A percentile compares a stretch with the other conserved stretches of the same genome.
Conservation (phyloP, 2,888 invertebrate genomes). For the Monoplex corrugatus region DNA sequence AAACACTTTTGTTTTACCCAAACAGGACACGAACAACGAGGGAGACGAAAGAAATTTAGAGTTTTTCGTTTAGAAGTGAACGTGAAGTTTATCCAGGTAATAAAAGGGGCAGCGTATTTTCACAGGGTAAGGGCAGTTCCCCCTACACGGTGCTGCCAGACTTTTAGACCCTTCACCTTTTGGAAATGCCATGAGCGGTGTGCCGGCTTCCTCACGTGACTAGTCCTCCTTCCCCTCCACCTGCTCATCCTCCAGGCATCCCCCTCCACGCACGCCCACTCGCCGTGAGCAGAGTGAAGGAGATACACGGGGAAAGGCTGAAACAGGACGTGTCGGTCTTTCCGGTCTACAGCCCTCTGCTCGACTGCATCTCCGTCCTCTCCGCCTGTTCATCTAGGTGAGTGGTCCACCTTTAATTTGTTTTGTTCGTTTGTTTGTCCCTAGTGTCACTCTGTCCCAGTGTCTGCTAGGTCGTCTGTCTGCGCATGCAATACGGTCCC, state of each 20-base stretch:
- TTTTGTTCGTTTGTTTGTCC: not conserved
- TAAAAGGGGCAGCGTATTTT: no score
- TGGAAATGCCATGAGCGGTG: constrained; percentile 24
- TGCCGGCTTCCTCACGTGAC: constrained; percentile 34
- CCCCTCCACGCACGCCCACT: constrained; percentile 21
- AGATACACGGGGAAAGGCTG: not conserved
- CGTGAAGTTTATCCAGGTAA: no score
- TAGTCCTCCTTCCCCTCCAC: not conserved
- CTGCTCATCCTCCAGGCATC: not conserved
- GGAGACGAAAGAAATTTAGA: no score
- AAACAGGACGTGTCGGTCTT: not conserved
- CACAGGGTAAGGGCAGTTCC: no score
- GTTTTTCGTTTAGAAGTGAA: no score
- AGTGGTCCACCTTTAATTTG: not conserved
- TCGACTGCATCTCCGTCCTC: not conserved
- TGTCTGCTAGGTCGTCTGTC: not conserved
- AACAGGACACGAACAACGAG: no score
- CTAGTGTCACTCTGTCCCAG: not conserved
- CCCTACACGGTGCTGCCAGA: no score
- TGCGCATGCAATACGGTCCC: no score
- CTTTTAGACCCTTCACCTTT: not conserved
- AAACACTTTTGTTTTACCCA: no score
- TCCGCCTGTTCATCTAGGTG: not conserved
- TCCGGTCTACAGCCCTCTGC: not conserved
- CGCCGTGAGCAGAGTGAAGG: not conserved